A percentile compares a stretch with the other conserved stretches of the same genome.
Conservation (phyloP, 2,888 invertebrate species). For the Alentia gelatinosa region DNA sequence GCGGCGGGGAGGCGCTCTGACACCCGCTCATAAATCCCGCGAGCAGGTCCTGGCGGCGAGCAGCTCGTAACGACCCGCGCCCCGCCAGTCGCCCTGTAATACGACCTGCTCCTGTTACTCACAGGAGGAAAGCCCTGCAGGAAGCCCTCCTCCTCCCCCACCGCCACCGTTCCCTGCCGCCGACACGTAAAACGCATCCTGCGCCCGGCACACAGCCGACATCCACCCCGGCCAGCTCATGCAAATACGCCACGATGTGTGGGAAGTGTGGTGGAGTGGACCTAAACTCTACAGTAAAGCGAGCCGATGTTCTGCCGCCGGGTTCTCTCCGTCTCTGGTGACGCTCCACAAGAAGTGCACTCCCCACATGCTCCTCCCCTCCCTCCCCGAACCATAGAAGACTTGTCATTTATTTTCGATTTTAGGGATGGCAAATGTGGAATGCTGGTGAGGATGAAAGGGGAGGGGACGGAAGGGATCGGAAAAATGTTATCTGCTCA, state of each 20-base stretch:
- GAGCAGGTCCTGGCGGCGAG: conserved; percentile 24
- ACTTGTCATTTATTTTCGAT: neutral
- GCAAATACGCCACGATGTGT: neutral
- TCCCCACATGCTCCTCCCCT: neutral
- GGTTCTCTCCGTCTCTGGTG: neutral
- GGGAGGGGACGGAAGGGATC: too few species aligned
- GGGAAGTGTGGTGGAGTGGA: neutral
- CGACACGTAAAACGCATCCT: conserved; percentile 1
- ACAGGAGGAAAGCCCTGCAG: neutral
- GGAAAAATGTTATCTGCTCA: neutral
- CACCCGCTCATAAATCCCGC: conserved; percentile 29
- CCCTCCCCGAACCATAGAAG: neutral
- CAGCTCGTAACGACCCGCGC: conserved; percentile 20
- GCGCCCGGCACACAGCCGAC: neutral
- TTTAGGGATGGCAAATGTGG: neutral
- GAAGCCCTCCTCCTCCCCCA: neutral
- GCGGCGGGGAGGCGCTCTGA: neutral
- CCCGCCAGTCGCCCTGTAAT: conserved; percentile 9
- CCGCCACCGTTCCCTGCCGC: neutral
- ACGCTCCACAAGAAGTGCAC: neutral
- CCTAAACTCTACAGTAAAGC: neutral
- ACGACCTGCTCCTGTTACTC: conserved; percentile 19
- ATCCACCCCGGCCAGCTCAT: neutral
- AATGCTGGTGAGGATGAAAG: too few species aligned
- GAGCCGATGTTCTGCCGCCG: neutral